Base-by-base conservation (phyloP, 2,113 vertebrate genomes). In the Anguilla rostrata region DNA sequence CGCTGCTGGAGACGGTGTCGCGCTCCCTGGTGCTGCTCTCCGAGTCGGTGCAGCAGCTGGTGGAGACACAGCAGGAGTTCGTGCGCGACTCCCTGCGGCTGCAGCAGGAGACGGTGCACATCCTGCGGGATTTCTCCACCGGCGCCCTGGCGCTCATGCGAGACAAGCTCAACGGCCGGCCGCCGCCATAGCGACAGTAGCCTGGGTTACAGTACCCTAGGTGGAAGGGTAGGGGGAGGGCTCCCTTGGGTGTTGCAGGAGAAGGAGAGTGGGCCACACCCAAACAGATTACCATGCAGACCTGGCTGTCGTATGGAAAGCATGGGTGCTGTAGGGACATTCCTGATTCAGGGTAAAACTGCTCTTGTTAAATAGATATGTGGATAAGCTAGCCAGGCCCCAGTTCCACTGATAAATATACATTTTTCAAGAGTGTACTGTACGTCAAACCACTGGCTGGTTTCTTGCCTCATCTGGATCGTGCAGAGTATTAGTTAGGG, bases 51-150 rank as follows among this genome's bases (percentile, higher is more conserved):
- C 95, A 95, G 92, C 94, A 95, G 92, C 91, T 95, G 75, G 94
- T 94, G 0, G 95, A 96, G 91, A 95, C 94, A 0, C 95, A 96
- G 92, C 94, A 95, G 91, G 94, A 95, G 89, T 96, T 96, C 85
- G 93, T 94, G 11, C 93, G 94, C 0, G 94, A 96, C 88, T 95
- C 95, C 2, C 88, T 96, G 90, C 92, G 92, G 87, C 91, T 96
- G 78, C 95, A 96, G 92, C 87, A 95, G 39, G 95, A 96, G 86
- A 96, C 93, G 0, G 94, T 96, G 78, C 93, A 95, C 81, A 93
- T 95, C 86, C 92, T 96, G 78, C 92, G 94, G 88, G 95, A 96
- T 87, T 96, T 96, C 90, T 94, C 95, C 18, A 91, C 93, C 0
- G 94, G 94, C 11, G 92, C 94, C 56, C 92, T 95, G 75, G 91